phyloP scores from a whole-genome alignment of 1,140 invertebrate genomes.

The Rhyacophila brunnea region DNA sequence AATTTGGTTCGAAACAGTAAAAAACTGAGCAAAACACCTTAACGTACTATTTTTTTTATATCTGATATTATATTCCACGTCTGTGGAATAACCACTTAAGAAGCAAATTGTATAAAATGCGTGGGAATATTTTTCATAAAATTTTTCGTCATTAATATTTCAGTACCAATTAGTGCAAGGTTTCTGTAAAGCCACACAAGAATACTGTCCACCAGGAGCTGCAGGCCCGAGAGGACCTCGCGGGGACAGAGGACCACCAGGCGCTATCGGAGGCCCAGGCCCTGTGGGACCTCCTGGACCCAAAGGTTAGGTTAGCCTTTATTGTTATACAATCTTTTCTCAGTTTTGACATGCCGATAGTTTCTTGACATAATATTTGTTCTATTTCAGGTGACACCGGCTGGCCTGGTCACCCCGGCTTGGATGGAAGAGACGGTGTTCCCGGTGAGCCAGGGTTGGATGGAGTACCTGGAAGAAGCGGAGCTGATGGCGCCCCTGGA shows the following conservation, averaged over 20 bases:
- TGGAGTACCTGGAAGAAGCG: slow-evolving; percentile 77
- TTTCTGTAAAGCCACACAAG: slow-evolving; percentile 71
- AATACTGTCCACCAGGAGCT: slow-evolving; percentile 76
- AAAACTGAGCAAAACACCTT: no score
- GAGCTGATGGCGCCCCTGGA: slow-evolving; percentile 70
- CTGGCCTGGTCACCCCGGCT: slow-evolving; percentile 66
- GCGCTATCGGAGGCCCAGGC: slow-evolving; percentile 63
- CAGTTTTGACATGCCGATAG: no score
- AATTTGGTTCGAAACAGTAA: no score
- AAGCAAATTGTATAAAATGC: no score
- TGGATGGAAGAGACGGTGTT: slow-evolving; percentile 83
- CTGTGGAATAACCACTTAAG: no score
- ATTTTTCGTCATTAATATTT: slow-evolving; percentile 1
- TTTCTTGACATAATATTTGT: no score
- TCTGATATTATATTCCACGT: no score
- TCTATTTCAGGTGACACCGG: slow-evolving; percentile 54
- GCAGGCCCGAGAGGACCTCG: slow-evolving; percentile 60
- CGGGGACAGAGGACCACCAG: slow-evolving; percentile 60
- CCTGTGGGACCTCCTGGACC: slow-evolving; percentile 57
- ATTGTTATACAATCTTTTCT: no score
- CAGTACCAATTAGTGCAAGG: slow-evolving; percentile 72
- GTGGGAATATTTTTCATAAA: background rate
- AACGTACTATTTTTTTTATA: no score
- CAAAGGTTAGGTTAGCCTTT: slow-evolving; percentile 48
- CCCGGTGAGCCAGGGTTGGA: slow-evolving; percentile 85